These are phyloP conservation scores for Sarcophaga peregrina DNA, from an alignment of 1,140 invertebrate genomes.

Conservation along the genomic window DNA sequence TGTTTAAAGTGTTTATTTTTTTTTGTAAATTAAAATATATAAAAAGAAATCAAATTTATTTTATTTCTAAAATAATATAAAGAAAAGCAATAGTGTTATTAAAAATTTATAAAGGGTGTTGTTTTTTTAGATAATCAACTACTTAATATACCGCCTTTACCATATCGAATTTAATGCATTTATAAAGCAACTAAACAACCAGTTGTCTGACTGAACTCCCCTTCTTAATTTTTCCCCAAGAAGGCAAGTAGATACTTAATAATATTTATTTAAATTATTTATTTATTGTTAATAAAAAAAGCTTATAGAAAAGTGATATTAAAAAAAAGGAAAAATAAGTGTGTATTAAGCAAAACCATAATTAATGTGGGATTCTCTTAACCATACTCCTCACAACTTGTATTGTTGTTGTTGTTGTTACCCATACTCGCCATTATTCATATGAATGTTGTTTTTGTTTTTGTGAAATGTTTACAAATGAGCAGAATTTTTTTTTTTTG, in stretches of 20 bases:
- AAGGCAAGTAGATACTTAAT: not conserved
- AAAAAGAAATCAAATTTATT: not conserved
- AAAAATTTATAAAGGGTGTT: not conserved
- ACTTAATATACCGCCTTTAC: not conserved
- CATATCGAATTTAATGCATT: slow-evolving; percentile 12
- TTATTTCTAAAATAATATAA: not conserved
- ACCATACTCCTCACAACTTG: not conserved
- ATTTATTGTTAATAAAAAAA: not conserved
- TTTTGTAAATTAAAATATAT: not conserved
- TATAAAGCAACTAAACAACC: not conserved
- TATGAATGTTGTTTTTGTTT: not conserved
- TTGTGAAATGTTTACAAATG: slow-evolving; percentile 9
- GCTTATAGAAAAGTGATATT: not conserved
- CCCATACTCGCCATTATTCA: not conserved
- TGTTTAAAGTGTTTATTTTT: not conserved
- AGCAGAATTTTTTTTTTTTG: not conserved
- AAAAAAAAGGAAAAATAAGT: not conserved
- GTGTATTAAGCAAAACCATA: slow-evolving; percentile 10
- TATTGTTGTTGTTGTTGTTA: not conserved
- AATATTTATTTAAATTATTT: not conserved
- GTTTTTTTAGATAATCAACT: not conserved
- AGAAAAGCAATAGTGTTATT: not conserved
- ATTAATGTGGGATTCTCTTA: slow-evolving; percentile 36
- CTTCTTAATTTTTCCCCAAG: slow-evolving; percentile 4
- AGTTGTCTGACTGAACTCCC: slow-evolving; percentile 4